Evolutionary conservation across 2,113 vertebrate genomes (phyloP).

Genomic region (Thomomys bottae): DNA sequence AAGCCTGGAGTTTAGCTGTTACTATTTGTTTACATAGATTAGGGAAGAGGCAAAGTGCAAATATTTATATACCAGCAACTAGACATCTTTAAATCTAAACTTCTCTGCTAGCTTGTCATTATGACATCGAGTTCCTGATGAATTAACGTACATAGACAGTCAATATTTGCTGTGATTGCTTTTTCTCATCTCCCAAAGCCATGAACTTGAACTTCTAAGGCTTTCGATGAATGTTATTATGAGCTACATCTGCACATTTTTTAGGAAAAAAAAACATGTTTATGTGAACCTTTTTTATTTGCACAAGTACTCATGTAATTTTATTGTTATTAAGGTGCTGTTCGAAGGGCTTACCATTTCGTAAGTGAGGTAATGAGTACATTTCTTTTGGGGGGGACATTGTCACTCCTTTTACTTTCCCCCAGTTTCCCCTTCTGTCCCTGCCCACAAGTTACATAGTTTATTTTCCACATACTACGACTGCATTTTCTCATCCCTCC

Average conservation of each 20-base stretch:
- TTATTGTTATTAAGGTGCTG: too few relatives aligned
- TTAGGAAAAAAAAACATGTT: conserved; percentile 20
- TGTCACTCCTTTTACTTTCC: too few relatives aligned
- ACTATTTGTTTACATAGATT: conserved; percentile 41
- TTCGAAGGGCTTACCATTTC: too few relatives aligned
- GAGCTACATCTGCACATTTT: conserved; percentile 33
- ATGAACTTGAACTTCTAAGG: not conserved
- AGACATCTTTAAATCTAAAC: conserved; percentile 40
- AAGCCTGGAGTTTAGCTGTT: not conserved
- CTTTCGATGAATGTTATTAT: conserved; percentile 17
- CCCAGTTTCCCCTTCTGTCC: too few relatives aligned
- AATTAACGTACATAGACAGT: conserved; percentile 34
- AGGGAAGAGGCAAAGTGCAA: conserved; percentile 30
- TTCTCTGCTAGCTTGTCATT: conserved; percentile 4
- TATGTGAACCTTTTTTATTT: not conserved
- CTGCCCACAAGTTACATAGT: too few relatives aligned
- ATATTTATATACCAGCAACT: conserved; percentile 44
- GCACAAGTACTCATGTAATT: too few relatives aligned
- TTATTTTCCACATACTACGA: too few relatives aligned
- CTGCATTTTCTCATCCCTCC: too few relatives aligned
- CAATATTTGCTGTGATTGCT: conserved; percentile 69
- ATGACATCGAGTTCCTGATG: conserved; percentile 52
- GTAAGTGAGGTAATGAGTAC: too few relatives aligned
- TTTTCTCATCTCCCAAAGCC: conserved; percentile 27
- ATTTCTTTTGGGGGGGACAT: too few relatives aligned